Evolutionary conservation across 2,797 vertebrate genomes (phyloP).

Genomic region (Cynopterus sphinx): DNA sequence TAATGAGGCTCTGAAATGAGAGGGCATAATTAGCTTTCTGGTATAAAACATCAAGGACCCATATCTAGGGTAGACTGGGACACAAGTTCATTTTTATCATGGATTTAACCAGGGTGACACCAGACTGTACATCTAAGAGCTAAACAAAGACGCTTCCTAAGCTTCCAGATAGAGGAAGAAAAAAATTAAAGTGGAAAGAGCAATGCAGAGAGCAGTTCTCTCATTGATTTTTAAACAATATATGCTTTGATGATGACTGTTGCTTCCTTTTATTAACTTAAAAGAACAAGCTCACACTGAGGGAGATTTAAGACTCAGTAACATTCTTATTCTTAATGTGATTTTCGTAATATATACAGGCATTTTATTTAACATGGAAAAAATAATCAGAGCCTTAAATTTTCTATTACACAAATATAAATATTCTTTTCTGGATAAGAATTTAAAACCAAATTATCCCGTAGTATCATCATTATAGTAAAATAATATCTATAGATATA

Average conservation of each 20-base stretch:
- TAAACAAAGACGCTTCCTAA: slow-evolving; percentile 43
- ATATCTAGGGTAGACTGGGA: neutral
- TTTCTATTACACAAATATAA: neutral
- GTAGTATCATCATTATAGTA: neutral
- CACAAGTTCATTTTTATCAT: neutral
- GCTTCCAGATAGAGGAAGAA: neutral
- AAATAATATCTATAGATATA: neutral
- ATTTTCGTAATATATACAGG: neutral
- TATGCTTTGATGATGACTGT: slow-evolving; percentile 63
- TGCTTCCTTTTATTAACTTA: slow-evolving; percentile 54
- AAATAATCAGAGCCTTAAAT: neutral
- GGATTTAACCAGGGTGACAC: neutral
- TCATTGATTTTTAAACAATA: slow-evolving; percentile 63
- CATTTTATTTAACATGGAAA: neutral
- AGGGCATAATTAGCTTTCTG: slow-evolving; percentile 46
- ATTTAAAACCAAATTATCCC: neutral
- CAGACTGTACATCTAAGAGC: neutral
- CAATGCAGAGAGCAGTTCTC: neutral
- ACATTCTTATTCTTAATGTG: neutral
- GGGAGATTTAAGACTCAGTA: slow-evolving; percentile 39
- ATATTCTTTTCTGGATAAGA: neutral
- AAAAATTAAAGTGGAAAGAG: slow-evolving; percentile 42
- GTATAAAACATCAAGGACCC: slow-evolving; percentile 19
- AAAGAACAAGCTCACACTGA: slow-evolving; percentile 65
- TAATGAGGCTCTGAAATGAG: neutral